Evolutionary conservation across 2,797 vertebrate genomes (phyloP).

Genomic region (Pelochelys cantorii): DNA sequence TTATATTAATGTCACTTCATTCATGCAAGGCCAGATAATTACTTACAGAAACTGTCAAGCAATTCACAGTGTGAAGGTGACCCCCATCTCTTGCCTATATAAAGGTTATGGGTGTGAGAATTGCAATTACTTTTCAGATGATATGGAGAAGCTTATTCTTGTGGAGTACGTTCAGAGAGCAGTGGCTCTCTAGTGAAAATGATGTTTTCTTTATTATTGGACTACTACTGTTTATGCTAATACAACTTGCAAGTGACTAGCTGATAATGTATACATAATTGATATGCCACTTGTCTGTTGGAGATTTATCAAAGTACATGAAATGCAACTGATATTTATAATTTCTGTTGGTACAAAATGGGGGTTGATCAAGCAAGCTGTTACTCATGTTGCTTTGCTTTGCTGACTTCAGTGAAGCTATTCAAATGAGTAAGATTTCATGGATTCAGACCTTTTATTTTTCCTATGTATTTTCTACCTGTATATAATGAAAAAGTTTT

Average conservation of each 20-base stretch:
- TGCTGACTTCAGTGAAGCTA: constrained; percentile 45
- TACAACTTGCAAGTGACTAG: constrained; percentile 61
- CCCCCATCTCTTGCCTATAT: constrained; percentile 70
- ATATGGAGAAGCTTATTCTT: constrained; percentile 66
- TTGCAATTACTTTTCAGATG: constrained; percentile 71
- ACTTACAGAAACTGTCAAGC: constrained; percentile 61
- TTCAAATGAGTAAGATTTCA: constrained; percentile 9
- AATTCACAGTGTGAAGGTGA: constrained; percentile 67
- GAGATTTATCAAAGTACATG: constrained; percentile 62
- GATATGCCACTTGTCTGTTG: constrained; percentile 67
- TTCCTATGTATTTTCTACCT: background rate
- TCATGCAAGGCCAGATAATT: constrained; percentile 70
- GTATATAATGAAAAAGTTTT: background rate
- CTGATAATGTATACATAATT: constrained; percentile 66
- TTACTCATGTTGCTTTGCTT: constrained; percentile 14
- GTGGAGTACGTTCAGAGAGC: constrained; percentile 33
- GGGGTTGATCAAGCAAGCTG: constrained; percentile 31
- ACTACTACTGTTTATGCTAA: constrained; percentile 71
- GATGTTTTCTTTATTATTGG: constrained; percentile 64
- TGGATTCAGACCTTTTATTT: constrained; percentile 2
- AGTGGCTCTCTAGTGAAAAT: constrained; percentile 55
- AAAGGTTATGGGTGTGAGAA: constrained; percentile 69
- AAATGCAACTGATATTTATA: constrained; percentile 66
- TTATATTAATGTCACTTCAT: constrained; percentile 62
- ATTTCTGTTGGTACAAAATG: constrained; percentile 61